A percentile compares a stretch with the other conserved stretches of the same genome.
phyloP scores from a whole-genome alignment of 2,888 invertebrate genomes.

The Malthinus seriepunctatus region DNA sequence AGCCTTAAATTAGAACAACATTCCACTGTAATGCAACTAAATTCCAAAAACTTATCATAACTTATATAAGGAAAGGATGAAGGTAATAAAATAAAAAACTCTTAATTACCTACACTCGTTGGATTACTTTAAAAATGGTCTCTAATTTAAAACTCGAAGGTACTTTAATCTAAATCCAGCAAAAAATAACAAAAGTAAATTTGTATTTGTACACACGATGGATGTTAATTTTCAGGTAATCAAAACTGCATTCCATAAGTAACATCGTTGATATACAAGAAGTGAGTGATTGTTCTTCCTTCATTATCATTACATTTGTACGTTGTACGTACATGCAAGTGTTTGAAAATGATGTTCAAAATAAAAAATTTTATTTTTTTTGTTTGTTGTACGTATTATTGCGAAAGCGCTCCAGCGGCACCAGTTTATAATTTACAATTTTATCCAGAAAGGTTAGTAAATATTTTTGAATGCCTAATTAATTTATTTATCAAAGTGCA shows the following conservation, averaged over 20 bases:
- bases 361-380: not conserved
- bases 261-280: not conserved
- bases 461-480: not conserved
- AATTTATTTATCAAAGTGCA: too few relatives aligned
- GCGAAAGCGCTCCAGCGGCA: slow-evolving; percentile 6
- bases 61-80: too few relatives aligned
- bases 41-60: too few relatives aligned
- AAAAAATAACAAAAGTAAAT: too few relatives aligned
- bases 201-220: too few relatives aligned
- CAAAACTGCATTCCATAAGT: slow-evolving; percentile 18
- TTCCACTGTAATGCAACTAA: too few relatives aligned
- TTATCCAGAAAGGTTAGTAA: slow-evolving; percentile 14
- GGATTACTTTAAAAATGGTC: too few relatives aligned
- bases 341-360: slow-evolving; percentile 7
- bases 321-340: slow-evolving; percentile 4
- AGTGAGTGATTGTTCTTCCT: slow-evolving; percentile 1
- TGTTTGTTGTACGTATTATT: not conserved
- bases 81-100: too few relatives aligned
- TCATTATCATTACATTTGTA: not conserved
- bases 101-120: too few relatives aligned
- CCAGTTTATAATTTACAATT: slow-evolving; percentile 2
- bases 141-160: too few relatives aligned
- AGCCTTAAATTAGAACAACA: too few relatives aligned
- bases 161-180: not conserved
- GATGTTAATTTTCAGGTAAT: not conserved